Conservation (phyloP, 2,113 vertebrate genomes). For the Corapipo altera region DNA sequence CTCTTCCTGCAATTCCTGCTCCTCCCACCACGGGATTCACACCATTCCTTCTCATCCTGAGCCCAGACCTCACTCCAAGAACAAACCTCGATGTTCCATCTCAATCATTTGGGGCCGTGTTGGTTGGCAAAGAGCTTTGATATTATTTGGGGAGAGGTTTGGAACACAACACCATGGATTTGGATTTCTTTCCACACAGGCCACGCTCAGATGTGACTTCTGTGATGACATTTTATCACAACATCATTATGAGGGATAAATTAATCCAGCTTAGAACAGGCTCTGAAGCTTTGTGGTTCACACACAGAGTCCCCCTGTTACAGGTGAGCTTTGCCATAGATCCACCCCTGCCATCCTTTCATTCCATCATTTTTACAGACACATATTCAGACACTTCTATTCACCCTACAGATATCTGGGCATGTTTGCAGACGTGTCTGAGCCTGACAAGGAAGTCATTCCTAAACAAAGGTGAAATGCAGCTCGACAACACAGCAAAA, state of each 20-base stretch:
- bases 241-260: not conserved
- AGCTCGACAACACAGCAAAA: not conserved
- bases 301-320: not conserved
- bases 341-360: not conserved
- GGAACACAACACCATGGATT: rapidly evolving
- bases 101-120: not conserved
- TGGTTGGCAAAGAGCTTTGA: not conserved
- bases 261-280: not conserved
- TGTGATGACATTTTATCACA: not conserved
- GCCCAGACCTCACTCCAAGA: not conserved
- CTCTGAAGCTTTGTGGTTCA: not conserved
- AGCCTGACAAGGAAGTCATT: not conserved
- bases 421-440: not conserved
- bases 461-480: not conserved
- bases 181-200: not conserved
- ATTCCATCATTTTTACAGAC: rapidly evolving
- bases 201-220: rapidly evolving
- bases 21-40: not conserved
- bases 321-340: not conserved
- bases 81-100: rapidly evolving
- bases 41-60: not conserved
- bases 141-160: not conserved
- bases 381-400: rapidly evolving
- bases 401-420: rapidly evolving
- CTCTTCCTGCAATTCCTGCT: not conserved